phyloP scores from a whole-genome alignment of 2,888 invertebrate genomes.

The Lasioglossum oenotherae region DNA sequence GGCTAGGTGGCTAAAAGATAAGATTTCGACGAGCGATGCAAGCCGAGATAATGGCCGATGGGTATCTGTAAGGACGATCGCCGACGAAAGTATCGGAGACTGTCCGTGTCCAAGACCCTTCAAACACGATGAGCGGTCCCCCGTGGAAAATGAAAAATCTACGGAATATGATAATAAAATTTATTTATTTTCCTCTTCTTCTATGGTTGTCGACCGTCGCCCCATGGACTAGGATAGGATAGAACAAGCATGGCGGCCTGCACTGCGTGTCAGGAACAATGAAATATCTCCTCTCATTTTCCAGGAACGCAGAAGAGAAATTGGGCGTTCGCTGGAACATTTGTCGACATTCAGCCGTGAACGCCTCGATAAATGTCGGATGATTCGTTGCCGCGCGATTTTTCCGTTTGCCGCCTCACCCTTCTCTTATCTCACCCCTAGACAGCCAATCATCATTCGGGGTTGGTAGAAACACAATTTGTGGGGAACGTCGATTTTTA shows the following conservation, averaged over 20 bases:
- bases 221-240: constrained; percentile 40
- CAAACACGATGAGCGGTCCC: constrained; percentile 34
- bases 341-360: constrained; percentile 40
- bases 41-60: constrained; percentile 68
- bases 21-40: constrained; percentile 75
- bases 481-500: background rate
- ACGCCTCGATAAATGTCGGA: constrained; percentile 27
- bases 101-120: constrained; percentile 21
- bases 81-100: constrained; percentile 71
- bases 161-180: constrained; percentile 77
- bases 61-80: constrained; percentile 71
- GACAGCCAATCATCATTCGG: background rate
- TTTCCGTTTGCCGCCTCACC: background rate
- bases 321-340: constrained; percentile 41
- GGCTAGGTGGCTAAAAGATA: constrained; percentile 70
- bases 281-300: constrained; percentile 68
- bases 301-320: constrained; percentile 62
- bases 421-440: background rate
- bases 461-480: background rate
- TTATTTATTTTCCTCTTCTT: constrained; percentile 53
- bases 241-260: constrained; percentile 40
- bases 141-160: constrained; percentile 75
- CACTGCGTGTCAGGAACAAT: constrained; percentile 55
- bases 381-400: constrained; percentile 18
- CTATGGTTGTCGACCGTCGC: constrained; percentile 19